These are phyloP conservation scores for Drosophila micromelanica DNA, from an alignment of 1,140 invertebrate species.

Conservation along the genomic window DNA sequence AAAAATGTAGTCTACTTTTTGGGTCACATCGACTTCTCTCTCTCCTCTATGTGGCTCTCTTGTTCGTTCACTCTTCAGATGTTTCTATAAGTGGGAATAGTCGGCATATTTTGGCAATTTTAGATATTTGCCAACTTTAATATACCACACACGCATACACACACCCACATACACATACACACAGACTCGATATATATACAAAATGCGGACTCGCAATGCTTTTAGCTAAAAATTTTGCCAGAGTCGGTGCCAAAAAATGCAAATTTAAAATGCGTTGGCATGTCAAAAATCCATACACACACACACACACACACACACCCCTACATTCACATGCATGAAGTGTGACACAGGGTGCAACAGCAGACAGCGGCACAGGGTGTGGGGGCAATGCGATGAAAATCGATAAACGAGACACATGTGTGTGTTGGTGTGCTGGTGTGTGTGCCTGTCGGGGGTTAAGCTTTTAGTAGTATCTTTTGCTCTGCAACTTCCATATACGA, in stretches of 20 bases:
- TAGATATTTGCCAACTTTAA: constrained; percentile 57
- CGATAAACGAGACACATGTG: constrained; percentile 59
- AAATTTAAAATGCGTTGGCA: constrained; percentile 81
- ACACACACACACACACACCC: constrained; percentile 26
- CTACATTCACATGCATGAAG: constrained; percentile 9
- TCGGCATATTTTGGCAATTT: constrained; percentile 45
- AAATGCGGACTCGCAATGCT: constrained; percentile 49
- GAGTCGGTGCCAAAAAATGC: constrained; percentile 76
- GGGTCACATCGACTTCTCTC: neutral
- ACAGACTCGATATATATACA: constrained; percentile 7
- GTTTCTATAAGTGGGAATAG: constrained; percentile 15
- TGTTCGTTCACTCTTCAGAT: neutral
- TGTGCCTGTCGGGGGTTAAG: constrained; percentile 57
- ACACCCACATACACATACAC: constrained; percentile 13
- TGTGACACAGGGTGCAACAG: constrained; percentile 35
- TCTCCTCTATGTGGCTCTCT: neutral
- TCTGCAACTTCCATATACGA: constrained; percentile 70
- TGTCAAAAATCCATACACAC: constrained; percentile 69
- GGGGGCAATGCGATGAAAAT: constrained; percentile 58
- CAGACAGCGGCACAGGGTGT: constrained; percentile 9
- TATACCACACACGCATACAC: constrained; percentile 11
- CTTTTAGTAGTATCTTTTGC: constrained; percentile 80
- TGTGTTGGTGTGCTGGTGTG: constrained; percentile 31
- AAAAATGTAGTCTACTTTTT: neutral
- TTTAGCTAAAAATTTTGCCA: constrained; percentile 68